Evolutionary conservation across 2,888 invertebrate species (phyloP).

Genomic region (Chydorus sphaericus): DNA sequence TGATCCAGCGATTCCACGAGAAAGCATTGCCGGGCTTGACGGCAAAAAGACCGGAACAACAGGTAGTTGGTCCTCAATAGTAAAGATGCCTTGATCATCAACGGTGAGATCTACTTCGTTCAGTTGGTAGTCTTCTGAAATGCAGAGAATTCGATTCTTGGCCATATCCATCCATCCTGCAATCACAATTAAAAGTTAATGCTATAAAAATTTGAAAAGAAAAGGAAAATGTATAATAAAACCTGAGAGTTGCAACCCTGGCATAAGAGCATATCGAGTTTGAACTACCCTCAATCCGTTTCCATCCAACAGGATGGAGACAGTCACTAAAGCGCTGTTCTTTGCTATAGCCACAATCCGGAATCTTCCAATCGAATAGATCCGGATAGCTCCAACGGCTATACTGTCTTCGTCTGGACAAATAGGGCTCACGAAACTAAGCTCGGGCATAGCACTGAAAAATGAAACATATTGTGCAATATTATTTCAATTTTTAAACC

Average conservation of each 20-base stretch:
- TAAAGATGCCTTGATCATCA: not conserved
- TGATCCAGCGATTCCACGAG: not conserved
- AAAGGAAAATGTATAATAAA: not conserved
- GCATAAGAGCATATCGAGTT: not conserved
- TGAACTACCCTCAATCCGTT: not conserved
- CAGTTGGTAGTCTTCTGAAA: slow-evolving; percentile 3
- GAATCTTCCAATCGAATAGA: not conserved
- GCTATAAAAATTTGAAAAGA: no score
- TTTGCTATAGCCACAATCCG: not conserved
- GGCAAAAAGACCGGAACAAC: no score
- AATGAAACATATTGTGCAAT: no score
- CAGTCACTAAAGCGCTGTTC: not conserved
- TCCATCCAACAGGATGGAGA: not conserved
- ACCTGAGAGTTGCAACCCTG: not conserved
- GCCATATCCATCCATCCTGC: not conserved
- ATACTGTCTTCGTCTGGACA: not conserved
- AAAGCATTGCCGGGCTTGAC: not conserved
- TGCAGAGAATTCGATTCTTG: not conserved
- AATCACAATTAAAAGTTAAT: not conserved
- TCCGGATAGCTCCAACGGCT: not conserved
- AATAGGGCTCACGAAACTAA: not conserved
- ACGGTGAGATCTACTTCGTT: not conserved
- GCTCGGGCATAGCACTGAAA: no score
- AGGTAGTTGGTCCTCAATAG: not conserved
- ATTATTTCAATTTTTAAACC: no score